Percentiles rank a stretch among this genome's conserved stretches.
Conservation (phyloP, 1,140 invertebrate genomes). For the Drosophila fuyamai region DNA sequence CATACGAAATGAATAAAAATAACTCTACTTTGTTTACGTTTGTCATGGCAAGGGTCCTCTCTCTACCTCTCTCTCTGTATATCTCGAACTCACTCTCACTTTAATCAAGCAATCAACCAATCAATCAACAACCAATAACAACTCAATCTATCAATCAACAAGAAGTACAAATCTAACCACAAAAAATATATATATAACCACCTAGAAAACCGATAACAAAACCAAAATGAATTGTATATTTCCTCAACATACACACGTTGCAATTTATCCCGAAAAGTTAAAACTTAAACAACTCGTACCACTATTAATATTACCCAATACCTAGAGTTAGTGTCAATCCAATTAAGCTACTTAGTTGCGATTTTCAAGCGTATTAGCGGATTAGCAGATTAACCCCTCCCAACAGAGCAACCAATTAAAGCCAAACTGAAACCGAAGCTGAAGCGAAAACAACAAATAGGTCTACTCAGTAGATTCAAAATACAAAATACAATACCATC, state of each 20-base stretch:
- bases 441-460: slow-evolving; percentile 19
- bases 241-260: slow-evolving; percentile 61
- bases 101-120: slow-evolving; percentile 54
- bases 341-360: slow-evolving; percentile 82
- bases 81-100: slow-evolving; percentile 62
- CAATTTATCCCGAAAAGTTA: slow-evolving; percentile 57
- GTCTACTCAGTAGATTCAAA: slow-evolving; percentile 21
- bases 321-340: slow-evolving; percentile 74
- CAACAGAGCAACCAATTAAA: slow-evolving; percentile 69
- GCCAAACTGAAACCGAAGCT: slow-evolving; percentile 48
- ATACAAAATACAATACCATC: slow-evolving; percentile 15
- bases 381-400: slow-evolving; percentile 85
- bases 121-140: slow-evolving; percentile 52
- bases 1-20: slow-evolving; percentile 69
- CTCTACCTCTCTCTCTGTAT: slow-evolving; percentile 64
- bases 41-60: slow-evolving; percentile 82
- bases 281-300: slow-evolving; percentile 61
- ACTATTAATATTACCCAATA: slow-evolving; percentile 51
- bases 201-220: slow-evolving; percentile 39
- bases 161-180: slow-evolving; percentile 53
- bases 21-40: slow-evolving; percentile 74
- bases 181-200: slow-evolving; percentile 72
- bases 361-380: slow-evolving; percentile 83
- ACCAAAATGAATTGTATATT: slow-evolving; percentile 64
- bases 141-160: slow-evolving; percentile 51